phyloP scores from a whole-genome alignment of 2,888 invertebrate species.

The Deilephila elpenor region DNA sequence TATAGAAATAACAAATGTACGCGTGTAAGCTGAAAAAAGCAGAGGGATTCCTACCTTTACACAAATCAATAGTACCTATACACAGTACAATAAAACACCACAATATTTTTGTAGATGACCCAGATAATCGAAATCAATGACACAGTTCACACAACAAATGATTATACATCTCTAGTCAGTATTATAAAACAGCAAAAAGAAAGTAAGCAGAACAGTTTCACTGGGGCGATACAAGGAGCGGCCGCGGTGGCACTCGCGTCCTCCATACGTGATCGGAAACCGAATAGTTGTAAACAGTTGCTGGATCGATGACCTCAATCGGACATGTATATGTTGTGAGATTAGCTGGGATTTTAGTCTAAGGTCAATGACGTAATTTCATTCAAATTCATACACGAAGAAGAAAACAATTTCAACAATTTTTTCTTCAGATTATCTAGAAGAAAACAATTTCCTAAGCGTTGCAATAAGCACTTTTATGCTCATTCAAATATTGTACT shows the following conservation, averaged over 20 bases:
- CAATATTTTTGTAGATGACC: neutral
- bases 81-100: neutral
- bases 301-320: conserved; percentile 24
- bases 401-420: neutral
- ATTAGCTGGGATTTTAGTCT: neutral
- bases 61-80: neutral
- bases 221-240: conserved; percentile 26
- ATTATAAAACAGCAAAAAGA: conserved; percentile 28
- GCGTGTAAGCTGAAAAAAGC: neutral
- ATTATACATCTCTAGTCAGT: conserved; percentile 3
- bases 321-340: conserved; percentile 6
- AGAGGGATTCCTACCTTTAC: too few relatives aligned
- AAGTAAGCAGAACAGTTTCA: conserved; percentile 32
- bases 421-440: neutral
- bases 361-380: too few relatives aligned
- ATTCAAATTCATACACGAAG: neutral
- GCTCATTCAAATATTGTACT: too few relatives aligned
- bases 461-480: too few relatives aligned
- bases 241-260: conserved; percentile 23
- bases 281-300: conserved; percentile 14
- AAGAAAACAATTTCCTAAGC: neutral
- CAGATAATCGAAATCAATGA: neutral
- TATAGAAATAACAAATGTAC: too few relatives aligned
- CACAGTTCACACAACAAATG: conserved; percentile 24
- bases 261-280: conserved; percentile 32